phyloP scores from a whole-genome alignment of 2,797 vertebrate genomes.

The Lacerta bilineata region DNA sequence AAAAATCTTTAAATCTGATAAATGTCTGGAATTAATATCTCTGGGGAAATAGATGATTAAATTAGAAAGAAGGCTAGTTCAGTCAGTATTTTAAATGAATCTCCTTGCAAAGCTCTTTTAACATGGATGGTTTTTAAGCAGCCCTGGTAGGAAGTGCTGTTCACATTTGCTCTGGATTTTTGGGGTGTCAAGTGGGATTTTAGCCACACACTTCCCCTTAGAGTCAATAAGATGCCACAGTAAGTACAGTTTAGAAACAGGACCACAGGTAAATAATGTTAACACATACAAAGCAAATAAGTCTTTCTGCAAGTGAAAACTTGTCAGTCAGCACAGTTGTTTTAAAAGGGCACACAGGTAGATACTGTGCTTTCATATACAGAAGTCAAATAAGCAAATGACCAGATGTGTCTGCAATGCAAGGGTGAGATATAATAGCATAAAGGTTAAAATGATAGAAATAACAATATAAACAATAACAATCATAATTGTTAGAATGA shows the following conservation, averaged over 20 bases:
- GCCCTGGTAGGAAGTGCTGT: not conserved
- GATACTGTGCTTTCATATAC: too few relatives aligned
- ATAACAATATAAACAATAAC: not conserved
- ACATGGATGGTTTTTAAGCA: conserved; percentile 39
- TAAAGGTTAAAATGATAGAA: not conserved
- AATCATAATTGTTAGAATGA: not conserved
- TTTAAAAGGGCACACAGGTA: too few relatives aligned
- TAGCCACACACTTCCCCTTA: not conserved
- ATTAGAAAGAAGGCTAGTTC: conserved; percentile 80
- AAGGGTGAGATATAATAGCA: not conserved
- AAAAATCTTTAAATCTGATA: conserved; percentile 89
- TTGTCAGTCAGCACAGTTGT: not conserved
- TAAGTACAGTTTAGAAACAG: not conserved
- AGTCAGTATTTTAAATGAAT: conserved; percentile 85
- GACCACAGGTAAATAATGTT: not conserved
- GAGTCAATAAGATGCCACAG: not conserved
- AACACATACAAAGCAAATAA: not conserved
- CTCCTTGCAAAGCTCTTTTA: conserved; percentile 42
- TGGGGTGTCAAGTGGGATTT: not conserved
- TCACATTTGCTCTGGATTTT: accelerated
- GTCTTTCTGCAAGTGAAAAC: not conserved
- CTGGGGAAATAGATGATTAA: conserved; percentile 86
- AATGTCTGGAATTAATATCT: conserved; percentile 91
- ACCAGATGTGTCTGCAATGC: not conserved
- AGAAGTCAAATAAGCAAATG: not conserved